Percentiles rank a stretch among this genome's conserved stretches.
Evolutionary conservation across 2,888 invertebrate genomes (phyloP).

Genomic region (Fragum whitleyi): DNA sequence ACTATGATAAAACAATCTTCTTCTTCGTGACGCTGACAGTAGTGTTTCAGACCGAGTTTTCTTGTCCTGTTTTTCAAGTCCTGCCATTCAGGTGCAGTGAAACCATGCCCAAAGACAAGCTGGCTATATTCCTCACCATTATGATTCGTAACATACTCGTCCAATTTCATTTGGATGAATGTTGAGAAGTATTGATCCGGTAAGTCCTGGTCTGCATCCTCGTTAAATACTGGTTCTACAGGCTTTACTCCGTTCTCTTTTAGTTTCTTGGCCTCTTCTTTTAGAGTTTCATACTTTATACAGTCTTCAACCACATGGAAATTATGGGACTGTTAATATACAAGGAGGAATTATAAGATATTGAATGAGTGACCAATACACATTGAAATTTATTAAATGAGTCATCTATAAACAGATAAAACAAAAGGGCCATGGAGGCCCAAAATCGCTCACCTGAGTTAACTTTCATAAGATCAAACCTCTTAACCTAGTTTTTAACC

Average conservation of each 20-base stretch:
- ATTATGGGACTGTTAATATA: conserved; percentile 50
- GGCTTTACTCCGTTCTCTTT: neutral
- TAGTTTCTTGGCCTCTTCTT: conserved; percentile 1
- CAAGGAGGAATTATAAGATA: neutral
- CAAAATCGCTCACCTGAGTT: no score
- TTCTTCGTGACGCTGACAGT: conserved; percentile 63
- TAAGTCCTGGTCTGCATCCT: conserved; percentile 32
- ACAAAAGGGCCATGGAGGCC: no score
- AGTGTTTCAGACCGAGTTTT: conserved; percentile 52
- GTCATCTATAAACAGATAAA: no score
- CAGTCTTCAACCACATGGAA: conserved; percentile 70
- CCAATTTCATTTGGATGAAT: conserved; percentile 52
- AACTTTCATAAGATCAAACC: no score
- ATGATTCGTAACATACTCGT: conserved; percentile 57
- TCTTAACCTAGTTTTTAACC: no score
- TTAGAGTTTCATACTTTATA: conserved; percentile 66
- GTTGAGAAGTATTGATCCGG: conserved; percentile 42
- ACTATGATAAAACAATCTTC: conserved; percentile 64
- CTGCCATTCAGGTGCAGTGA: conserved; percentile 60
- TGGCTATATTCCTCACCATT: conserved; percentile 63
- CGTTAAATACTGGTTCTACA: conserved; percentile 56
- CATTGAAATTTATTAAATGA: no score
- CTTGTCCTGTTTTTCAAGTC: conserved; percentile 56
- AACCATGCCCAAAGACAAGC: conserved; percentile 72
- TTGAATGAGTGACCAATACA: neutral